Evolutionary conservation across 1,140 invertebrate species (phyloP).

Genomic region (Micrasema longulum): DNA sequence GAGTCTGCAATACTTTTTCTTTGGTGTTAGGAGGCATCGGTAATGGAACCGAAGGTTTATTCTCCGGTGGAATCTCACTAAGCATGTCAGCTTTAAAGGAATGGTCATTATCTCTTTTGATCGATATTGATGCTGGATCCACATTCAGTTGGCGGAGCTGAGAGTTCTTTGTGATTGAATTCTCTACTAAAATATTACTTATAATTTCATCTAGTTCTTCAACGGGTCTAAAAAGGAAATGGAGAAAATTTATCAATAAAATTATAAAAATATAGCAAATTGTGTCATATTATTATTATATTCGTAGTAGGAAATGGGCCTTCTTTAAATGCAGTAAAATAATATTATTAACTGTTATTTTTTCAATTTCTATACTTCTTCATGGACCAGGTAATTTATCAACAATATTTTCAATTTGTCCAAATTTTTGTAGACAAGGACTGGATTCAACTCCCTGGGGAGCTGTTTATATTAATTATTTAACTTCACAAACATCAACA

Average conservation of each 20-base stretch:
- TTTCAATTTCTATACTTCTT: no score
- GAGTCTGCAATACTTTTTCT: slow-evolving; percentile 63
- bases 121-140: slow-evolving; percentile 72
- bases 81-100: slow-evolving; percentile 64
- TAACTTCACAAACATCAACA: no score
- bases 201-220: slow-evolving; percentile 76
- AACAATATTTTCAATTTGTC: no score
- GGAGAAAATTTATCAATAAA: no score
- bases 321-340: background rate
- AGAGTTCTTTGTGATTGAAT: slow-evolving; percentile 73
- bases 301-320: no score
- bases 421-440: no score
- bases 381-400: no score
- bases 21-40: slow-evolving; percentile 59
- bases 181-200: slow-evolving; percentile 75
- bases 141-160: slow-evolving; percentile 77
- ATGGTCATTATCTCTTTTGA: slow-evolving; percentile 72
- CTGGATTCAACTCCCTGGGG: no score
- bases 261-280: no score
- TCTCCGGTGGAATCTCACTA: slow-evolving; percentile 64
- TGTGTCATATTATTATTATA: no score
- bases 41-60: slow-evolving; percentile 58
- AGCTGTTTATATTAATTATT: no score
- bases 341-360: background rate
- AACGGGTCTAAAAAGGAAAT: slow-evolving; percentile 68